Conservation (phyloP, 2,888 invertebrate species). For the Apodemia zela region DNA sequence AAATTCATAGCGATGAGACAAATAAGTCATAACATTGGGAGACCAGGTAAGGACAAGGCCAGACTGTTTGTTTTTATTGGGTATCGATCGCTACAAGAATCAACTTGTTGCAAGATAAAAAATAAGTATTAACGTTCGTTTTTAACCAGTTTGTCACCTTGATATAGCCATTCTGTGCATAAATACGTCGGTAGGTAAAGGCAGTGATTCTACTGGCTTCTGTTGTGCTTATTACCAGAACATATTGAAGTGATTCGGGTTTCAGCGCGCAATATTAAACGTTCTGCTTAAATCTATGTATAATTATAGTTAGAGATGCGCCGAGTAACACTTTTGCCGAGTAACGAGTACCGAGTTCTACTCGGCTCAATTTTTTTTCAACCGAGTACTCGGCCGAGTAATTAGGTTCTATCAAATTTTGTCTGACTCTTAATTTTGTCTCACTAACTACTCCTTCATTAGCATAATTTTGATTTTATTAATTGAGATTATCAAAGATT, state of each 20-base stretch:
- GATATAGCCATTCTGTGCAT: slow-evolving; percentile 18
- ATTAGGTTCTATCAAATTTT: too few relatives aligned
- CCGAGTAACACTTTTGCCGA: too few relatives aligned
- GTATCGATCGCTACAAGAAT: slow-evolving; percentile 48
- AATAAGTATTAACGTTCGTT: slow-evolving; percentile 22
- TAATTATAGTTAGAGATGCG: too few relatives aligned
- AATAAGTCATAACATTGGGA: slow-evolving; percentile 76
- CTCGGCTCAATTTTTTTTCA: too few relatives aligned
- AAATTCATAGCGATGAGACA: slow-evolving; percentile 67
- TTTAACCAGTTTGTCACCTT: slow-evolving; percentile 30
- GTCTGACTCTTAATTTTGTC: too few relatives aligned
- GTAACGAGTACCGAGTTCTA: too few relatives aligned
- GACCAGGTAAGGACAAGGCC: slow-evolving; percentile 60
- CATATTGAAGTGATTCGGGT: neutral
- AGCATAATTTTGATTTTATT: too few relatives aligned
- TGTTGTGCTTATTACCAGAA: neutral
- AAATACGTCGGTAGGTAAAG: slow-evolving; percentile 19
- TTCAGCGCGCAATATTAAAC: neutral
- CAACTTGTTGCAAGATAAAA: slow-evolving; percentile 36
- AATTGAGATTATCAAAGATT: too few relatives aligned
- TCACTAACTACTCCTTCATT: too few relatives aligned
- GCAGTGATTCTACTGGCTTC: slow-evolving; percentile 19
- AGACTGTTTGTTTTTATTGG: slow-evolving; percentile 43
- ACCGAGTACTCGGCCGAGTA: too few relatives aligned
- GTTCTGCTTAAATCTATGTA: neutral